Evolutionary conservation across 2,888 invertebrate genomes (phyloP).

Genomic region (Tenthredo notha): DNA sequence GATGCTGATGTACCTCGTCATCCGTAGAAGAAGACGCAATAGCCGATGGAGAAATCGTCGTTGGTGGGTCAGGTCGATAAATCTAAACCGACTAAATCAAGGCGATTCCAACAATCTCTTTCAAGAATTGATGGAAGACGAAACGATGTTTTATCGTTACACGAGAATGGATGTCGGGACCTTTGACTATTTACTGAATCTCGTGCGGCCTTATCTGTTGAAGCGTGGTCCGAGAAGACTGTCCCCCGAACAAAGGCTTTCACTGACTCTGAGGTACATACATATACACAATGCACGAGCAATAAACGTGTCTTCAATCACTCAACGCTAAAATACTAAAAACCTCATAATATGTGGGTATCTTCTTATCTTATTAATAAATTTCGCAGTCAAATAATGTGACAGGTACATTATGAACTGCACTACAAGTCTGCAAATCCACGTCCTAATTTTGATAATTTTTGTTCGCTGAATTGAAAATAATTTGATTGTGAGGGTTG

Average conservation of each 20-base stretch:
- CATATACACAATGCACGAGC: neutral
- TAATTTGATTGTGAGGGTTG: constrained; percentile 2
- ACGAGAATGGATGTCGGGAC: neutral
- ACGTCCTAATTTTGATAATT: constrained; percentile 8
- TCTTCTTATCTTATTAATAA: constrained; percentile 13
- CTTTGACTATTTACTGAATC: constrained; percentile 3
- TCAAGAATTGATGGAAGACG: no score
- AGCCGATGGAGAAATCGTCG: neutral
- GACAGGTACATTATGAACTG: constrained; percentile 3
- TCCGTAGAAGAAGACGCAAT: constrained; percentile 6
- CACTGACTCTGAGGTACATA: neutral
- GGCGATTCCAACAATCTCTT: no score
- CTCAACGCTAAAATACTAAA: constrained; percentile 3
- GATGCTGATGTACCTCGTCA: constrained; percentile 8
- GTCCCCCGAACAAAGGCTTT: constrained; percentile 3
- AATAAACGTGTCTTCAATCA: constrained; percentile 13
- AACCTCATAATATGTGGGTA: constrained; percentile 11
- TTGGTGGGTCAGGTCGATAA: constrained; percentile 14
- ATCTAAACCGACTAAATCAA: neutral
- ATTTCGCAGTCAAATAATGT: constrained; percentile 13
- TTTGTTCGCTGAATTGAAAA: constrained; percentile 8
- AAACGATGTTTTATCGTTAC: no score
- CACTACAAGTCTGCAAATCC: constrained; percentile 8
- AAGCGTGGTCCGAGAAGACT: neutral
- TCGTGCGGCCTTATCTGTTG: neutral